Base-by-base conservation (phyloP, 2,113 vertebrate genomes). In the Ochotona princeps region DNA sequence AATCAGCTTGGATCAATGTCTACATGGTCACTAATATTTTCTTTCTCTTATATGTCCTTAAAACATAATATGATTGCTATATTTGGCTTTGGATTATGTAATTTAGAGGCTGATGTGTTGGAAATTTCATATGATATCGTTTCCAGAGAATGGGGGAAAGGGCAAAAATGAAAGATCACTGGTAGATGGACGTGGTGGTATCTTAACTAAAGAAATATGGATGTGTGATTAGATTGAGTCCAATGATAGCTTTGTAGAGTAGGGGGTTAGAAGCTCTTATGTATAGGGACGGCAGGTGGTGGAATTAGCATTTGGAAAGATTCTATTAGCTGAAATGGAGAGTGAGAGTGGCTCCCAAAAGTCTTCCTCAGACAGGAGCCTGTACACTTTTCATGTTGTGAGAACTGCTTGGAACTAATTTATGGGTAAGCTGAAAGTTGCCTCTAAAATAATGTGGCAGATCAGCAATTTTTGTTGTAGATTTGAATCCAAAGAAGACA, bases 221-320 rank as follows among this genome's bases (percentile, higher is more conserved):
- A 66, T 3, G 30, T 82, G 93, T 75, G 91, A 96, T 96, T 86
- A 67, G 79, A 73, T 87, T 95, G 92, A 96, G 93, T 94, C 85
- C 80, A 92, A 86, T 97, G 97, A 91, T 96, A 92, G 97, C 94
- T 94, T 91, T 91, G 92, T 1, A 91, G 96, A 70, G 69, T 91
- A 90, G 92, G 80, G 91, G 83, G 83, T 89, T 84, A 86, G 90
- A 35, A 25, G 15, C 70, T 23, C 54, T 0, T 88, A 54, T 82
- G 0, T 44, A 75, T 54, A 84, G 83, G 85, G 0, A 86, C 93
- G 87, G 70, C 61, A 83, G 94, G 78, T 95, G 91, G 74, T 94
- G 86, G 86, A 81, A 95, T 93, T 92, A 93, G 75, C 74, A 70
- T 82, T 83, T 96, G 94, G 72, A 23, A 96, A 47, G 35, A 57